Evolutionary conservation across 1,140 invertebrate genomes (phyloP), one percentile per base, ranked within the genome.

Genomic region (Prorops nasuta): DNA sequence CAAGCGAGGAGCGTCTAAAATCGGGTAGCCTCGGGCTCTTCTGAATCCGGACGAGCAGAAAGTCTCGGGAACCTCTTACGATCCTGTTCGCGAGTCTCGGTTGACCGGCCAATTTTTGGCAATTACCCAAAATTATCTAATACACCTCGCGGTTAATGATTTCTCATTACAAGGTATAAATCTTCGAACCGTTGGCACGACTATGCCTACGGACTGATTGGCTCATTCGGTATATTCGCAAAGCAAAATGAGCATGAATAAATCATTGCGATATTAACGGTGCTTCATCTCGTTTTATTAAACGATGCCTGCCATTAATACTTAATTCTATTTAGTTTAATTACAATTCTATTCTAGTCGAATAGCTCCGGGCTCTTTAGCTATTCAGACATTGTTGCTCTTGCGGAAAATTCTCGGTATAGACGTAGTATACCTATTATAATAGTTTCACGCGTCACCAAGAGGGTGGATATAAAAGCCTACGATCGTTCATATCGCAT

Each of bases 131-230:
- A 72, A 74, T 74, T 68, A 66, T 73, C 74, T 74, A 77, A 77
- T 77, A 69, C 66, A 65, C 64, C 60, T 72, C 49, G 56, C 63
- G 67, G 65, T 68, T 74, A 73, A 76, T 77, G 71, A 77, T 76
- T 77, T 75, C 73, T 75, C 71, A 77, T 77, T 77, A 76, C 70
- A 61, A 73, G 70, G 68, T 74, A 75, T 76, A 77, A 77, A 77
- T 77, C 73, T 76, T 40, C 44, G 49, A 16, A 39, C 37, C 39
- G 22, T 22, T n/a, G 3, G 34, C 44, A 56, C 43, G 14, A 14
- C 20, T 45, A 1, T 12, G 31, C n/a, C 35, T 45, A 36, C 53
- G 48, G 42, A 54, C 17, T 36, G 54, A 63, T 54, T 36, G 18
- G 18, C 14, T 50, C 38, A 37, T 22, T 36, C 36, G 44, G 24